Evolutionary conservation across 2,888 invertebrate species (phyloP), one percentile per base, ranked within the genome.

Genomic region (Limnephilus rhombicus): DNA sequence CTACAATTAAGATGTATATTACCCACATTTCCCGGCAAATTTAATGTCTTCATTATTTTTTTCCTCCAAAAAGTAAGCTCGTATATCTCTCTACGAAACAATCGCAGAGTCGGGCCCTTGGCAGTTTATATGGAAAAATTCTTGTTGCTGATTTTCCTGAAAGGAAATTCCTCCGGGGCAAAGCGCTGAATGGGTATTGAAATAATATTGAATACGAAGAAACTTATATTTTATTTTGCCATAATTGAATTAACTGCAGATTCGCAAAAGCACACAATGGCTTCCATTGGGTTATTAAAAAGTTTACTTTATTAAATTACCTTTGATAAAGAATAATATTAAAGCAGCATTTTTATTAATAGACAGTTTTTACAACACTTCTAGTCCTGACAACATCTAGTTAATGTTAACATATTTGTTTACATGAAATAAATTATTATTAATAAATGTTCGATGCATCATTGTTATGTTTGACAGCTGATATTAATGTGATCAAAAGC

Each of bases 111-210:
- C 68, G 24, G 24, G 68, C 68, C 68, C 24, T 68, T 68, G 68
- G 68, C 68, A 68, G 68, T 68, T 68, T 68, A 9, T 68, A 9
- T 68, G n/a, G 68, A 68, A 68, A 68, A 68, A 68, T 9, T 68
- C 68, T 68, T 68, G 68, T 68, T 68, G 68, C 68, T 68, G 68
- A 68, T 68, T 68, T 68, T 68, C 68, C 68, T 68, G 68, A 68
- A 68, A 68, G 68, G 68, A 9, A 68, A 68, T 9, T 68, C 24
- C 68, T 68, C 68, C 24, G 68, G 68, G 68, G 68, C 68, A 68
- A 68, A 68, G 24, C 7, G 24, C 68, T 68, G 68, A 68, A 68
- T 68, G 68, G 68, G 68, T n/a, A 53, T 68, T 68, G 68, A 68
- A 68, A n/a, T 68, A 68, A 68, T n/a, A 68, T 68, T 68, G 68